Percentiles rank a stretch among this genome's conserved stretches.
Evolutionary conservation across 2,797 vertebrate species (phyloP).

Genomic region (Gastrophryne carolinensis): DNA sequence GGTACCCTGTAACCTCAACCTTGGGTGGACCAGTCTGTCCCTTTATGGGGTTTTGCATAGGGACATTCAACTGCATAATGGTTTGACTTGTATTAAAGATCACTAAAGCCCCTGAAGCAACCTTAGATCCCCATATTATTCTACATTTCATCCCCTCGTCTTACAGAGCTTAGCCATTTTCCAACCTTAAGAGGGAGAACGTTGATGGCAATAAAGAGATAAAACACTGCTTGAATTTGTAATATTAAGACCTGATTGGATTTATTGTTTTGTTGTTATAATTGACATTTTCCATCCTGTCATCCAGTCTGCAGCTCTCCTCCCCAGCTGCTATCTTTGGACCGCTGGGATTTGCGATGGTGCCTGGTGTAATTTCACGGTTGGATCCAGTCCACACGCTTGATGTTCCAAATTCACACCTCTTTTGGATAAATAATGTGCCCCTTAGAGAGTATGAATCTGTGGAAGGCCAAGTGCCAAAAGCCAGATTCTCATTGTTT

Average conservation of each 20-base stretch:
- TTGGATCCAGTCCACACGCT: slow-evolving; percentile 36
- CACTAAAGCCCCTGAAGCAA: slow-evolving; percentile 24
- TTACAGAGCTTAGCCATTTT: background rate
- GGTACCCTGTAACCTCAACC: too few relatives aligned
- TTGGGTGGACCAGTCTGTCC: too few relatives aligned
- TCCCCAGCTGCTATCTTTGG: slow-evolving; percentile 27
- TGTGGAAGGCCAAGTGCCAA: slow-evolving; percentile 6
- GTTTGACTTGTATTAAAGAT: too few relatives aligned
- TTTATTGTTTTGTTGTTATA: slow-evolving; percentile 35
- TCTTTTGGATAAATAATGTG: slow-evolving; percentile 37
- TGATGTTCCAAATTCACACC: slow-evolving; percentile 42
- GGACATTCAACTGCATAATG: too few relatives aligned
- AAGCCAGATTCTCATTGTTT: slow-evolving; percentile 28
- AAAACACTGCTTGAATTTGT: background rate
- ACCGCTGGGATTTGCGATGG: slow-evolving; percentile 33
- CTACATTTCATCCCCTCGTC: background rate
- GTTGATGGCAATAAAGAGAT: slow-evolving; percentile 9
- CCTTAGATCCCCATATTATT: slow-evolving; percentile 4
- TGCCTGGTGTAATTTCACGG: slow-evolving; percentile 36
- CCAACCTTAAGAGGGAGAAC: background rate
- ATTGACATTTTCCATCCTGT: slow-evolving; percentile 48
- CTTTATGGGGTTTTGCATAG: too few relatives aligned
- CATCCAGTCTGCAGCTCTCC: slow-evolving; percentile 16
- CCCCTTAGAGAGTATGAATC: slow-evolving; percentile 24
- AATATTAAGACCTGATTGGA: background rate